phyloP scores from a whole-genome alignment of 2,888 invertebrate species.

The Drosophila prostipennis region DNA sequence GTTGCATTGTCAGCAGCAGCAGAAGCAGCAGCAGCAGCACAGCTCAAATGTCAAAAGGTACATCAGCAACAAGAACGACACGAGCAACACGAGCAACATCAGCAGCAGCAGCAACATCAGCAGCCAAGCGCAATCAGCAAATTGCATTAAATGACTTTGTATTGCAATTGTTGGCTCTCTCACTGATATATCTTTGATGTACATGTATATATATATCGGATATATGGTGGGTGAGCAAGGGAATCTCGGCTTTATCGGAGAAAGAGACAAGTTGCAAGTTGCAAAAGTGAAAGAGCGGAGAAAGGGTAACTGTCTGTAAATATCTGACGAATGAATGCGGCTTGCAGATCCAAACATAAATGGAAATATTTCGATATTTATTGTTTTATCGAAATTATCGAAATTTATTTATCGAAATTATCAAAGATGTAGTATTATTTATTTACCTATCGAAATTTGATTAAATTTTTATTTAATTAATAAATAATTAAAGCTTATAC shows the following conservation, averaged over 20 bases:
- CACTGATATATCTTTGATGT: slow-evolving; percentile 10
- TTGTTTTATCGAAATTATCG: no score
- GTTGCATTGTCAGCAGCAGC: slow-evolving; percentile 55
- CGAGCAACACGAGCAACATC: slow-evolving; percentile 12
- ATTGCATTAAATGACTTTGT: slow-evolving; percentile 77
- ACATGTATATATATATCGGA: background rate
- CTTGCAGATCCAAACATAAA: background rate
- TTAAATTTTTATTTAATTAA: no score
- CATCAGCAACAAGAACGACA: slow-evolving; percentile 25
- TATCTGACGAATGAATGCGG: slow-evolving; percentile 6
- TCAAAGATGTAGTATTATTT: no score
- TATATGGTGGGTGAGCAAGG: background rate
- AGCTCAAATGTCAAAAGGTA: slow-evolving; percentile 72
- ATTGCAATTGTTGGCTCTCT: slow-evolving; percentile 30
- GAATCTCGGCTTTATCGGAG: slow-evolving; percentile 22
- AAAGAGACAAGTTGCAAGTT: background rate
- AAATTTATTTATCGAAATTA: no score
- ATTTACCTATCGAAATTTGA: no score
- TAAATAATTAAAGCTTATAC: background rate
- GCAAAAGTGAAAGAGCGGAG: slow-evolving; percentile 1
- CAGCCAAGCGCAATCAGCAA: slow-evolving; percentile 68
- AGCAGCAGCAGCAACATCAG: slow-evolving; percentile 45
- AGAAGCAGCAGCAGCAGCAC: slow-evolving; percentile 16
- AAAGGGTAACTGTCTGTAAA: slow-evolving; percentile 1
- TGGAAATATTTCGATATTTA: no score